Base-by-base conservation (phyloP, 2,113 vertebrate genomes). In the Calidris pugnax region DNA sequence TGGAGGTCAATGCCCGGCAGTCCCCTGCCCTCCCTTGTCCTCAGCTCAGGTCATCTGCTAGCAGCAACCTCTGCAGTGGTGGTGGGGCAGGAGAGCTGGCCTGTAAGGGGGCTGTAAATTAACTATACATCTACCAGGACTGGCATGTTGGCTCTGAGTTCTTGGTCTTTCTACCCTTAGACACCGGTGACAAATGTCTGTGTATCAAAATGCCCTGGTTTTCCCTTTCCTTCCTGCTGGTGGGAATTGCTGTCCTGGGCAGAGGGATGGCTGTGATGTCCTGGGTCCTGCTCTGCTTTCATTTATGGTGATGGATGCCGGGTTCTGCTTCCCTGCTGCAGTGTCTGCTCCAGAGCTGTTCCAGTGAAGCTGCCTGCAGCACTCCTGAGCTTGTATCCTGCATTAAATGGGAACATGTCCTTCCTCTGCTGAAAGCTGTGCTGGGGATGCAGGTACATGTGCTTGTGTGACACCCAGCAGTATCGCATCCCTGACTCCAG, bases 1-100 rank as follows among this genome's bases (percentile, higher is more conserved):
- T 23, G 57, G 72, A 95, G 90, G 97, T 93, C 85, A 89, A 87
- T 75, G 90, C 56, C 90, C 89, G 4, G 32, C 45, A 93, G 92
- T 97, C 15, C 79, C 92, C 85, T 92, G 53, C 32, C 33, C 63
- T 88, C 26, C n/a, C 33, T 18, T 71, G 56, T 72, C 37, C 67
- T 35, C 60, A 14, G 68, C 89, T 79, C 59, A 33, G 59, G 17
- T 5, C 45, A 28, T n/a, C 41, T 57, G 71, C 26, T 28, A 56
- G 43, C 53, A 87, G 82, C 48, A 91, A 63, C 4, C 28, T 53
- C 79, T 56, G 63, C n/a, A 45, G 55, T 0, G 0, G 7, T 4
- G 63, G 30, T 10, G 51, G 83, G 33, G 3, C 47, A 35, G 48
- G 63, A 28, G 19, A 68, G 24, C 28, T 74, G 85, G 18, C 4